Base-by-base conservation (phyloP, 92 coral and sea anemone species). In the Siderastrea radians region DNA sequence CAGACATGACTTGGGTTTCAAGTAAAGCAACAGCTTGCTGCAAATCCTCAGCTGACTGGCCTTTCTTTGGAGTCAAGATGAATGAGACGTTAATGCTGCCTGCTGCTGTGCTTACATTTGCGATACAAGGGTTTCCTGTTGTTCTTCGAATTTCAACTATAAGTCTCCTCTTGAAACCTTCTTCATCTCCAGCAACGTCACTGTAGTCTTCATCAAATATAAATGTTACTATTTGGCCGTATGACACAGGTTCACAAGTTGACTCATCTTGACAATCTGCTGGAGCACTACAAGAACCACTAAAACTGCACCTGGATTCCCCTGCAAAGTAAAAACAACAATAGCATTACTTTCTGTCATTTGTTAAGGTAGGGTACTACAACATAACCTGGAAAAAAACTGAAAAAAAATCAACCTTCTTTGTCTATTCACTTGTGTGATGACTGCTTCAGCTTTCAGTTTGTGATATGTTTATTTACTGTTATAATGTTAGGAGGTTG, bases 21-120 rank as follows among this genome's bases (percentile, higher is more conserved):
- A 94, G 87, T 14, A 47, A 1, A 5, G 85, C n/a, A 8, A 87
- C 5, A 8, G 76, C 75, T 6, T 82, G 15, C 1, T 52, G 49
- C 14, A 94, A 12, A 57, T 83, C 90, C n/a, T 78, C 91, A 4
- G 16, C 67, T 6, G 81, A 15, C 13, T 91, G 92, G 2, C 81
- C 79, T 4, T 62, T 63, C 7, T 67, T 60, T 38, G 95, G 94
- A 12, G 84, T 74, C 38, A 87, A 53, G 3, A 84, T 48, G 62
- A 94, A 92, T 1, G 73, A 43, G 1, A 92, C 98, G 66, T 90
- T 72, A 43, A 94, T 92, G 57, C 95, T 94, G 51, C 98, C 98
- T 49, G 82, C 38, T 3, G 80, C 12, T 13, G 82, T 62, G 49
- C 83, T 81, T n/a, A 94, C 57, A 58, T 90, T 84, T 46, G 57